A percentile compares a stretch with the other conserved stretches of the same genome.
These are phyloP conservation scores for Leptinotarsa rubiginosa DNA, from an alignment of 2,888 invertebrate species.

Conservation along the genomic window DNA sequence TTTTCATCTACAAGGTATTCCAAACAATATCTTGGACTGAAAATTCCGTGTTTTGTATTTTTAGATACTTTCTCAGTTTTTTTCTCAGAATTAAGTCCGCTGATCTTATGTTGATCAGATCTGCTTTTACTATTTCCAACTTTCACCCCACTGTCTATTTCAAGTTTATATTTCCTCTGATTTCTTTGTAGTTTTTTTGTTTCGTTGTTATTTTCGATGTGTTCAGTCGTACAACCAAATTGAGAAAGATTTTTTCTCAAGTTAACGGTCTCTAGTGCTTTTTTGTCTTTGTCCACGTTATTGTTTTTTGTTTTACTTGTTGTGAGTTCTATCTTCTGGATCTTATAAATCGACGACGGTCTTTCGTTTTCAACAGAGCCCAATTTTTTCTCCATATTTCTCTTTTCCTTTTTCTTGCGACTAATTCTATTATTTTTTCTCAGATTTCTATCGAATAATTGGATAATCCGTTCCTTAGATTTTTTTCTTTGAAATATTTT, in stretches of 20 bases:
- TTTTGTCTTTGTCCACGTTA: background rate
- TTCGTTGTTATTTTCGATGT: background rate
- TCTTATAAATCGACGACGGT: too few species aligned
- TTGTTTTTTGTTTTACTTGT: background rate
- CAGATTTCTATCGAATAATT: background rate
- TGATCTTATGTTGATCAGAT: background rate
- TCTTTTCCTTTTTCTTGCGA: background rate
- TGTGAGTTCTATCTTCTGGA: background rate
- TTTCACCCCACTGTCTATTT: background rate
- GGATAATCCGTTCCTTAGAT: background rate
- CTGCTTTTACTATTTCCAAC: background rate
- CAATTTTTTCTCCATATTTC: background rate
- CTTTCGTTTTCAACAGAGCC: background rate
- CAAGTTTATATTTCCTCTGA: background rate
- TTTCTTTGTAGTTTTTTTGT: background rate
- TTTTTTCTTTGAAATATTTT: background rate
- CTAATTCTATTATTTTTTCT: background rate
- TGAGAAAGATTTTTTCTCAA: background rate
- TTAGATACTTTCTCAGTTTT: background rate
- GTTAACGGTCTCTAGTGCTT: background rate
- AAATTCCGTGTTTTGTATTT: background rate
- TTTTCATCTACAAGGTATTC: background rate
- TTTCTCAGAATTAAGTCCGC: background rate
- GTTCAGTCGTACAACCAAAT: background rate
- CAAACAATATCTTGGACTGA: background rate